Conservation (phyloP, 2,797 vertebrate genomes). For the Trachurus trachurus region DNA sequence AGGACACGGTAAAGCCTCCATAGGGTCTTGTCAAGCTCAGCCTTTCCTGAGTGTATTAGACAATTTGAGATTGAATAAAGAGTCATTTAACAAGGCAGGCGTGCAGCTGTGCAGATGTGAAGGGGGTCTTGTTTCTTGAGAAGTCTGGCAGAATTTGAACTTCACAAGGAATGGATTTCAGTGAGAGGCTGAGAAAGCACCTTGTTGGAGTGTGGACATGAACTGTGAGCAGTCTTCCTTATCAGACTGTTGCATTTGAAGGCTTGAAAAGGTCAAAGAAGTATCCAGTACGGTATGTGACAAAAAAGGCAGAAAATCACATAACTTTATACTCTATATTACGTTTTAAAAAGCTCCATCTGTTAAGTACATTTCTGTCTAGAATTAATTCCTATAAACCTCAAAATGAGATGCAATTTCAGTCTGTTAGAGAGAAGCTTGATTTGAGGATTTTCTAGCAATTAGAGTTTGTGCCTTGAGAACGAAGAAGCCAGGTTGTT, state of each 20-base stretch:
- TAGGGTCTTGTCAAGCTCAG: slow-evolving; percentile 52
- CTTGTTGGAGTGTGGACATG: background rate
- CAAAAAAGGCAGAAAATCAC: too few species aligned
- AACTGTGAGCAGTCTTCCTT: background rate
- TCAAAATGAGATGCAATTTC: background rate
- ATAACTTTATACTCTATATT: background rate
- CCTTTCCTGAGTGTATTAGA: slow-evolving; percentile 38
- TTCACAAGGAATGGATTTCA: background rate
- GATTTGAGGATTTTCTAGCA: background rate
- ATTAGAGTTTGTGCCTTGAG: background rate
- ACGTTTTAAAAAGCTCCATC: background rate
- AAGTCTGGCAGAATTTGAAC: slow-evolving; percentile 7
- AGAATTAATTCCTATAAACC: background rate
- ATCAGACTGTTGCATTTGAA: background rate
- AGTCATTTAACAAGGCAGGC: slow-evolving; percentile 44
- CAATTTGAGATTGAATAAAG: slow-evolving; percentile 38
- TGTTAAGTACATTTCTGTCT: background rate
- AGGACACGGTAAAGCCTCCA: slow-evolving; percentile 44
- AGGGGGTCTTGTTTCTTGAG: background rate
- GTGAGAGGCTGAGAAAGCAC: background rate
- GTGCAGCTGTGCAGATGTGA: slow-evolving; percentile 49
- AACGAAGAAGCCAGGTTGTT: background rate
- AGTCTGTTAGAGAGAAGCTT: background rate
- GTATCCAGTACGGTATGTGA: background rate
- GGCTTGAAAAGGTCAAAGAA: background rate